Base-by-base conservation (phyloP, 2,888 invertebrate species). In the Adineta ricciae region DNA sequence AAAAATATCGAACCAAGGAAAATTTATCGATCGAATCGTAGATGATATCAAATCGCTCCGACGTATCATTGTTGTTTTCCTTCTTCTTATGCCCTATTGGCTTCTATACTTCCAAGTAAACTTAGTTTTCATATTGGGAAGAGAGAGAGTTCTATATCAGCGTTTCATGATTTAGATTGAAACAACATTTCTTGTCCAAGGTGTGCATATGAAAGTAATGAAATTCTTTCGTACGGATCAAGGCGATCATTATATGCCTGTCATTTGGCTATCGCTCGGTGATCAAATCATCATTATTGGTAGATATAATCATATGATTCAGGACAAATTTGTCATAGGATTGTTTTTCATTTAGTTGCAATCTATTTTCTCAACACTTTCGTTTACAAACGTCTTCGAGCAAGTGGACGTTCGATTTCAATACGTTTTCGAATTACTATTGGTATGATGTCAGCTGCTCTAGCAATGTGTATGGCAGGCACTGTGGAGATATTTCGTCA, bases 61-160 rank as follows among this genome's bases (percentile, higher is more conserved):
- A 27, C 89, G 89, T 86, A 89, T 91, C 16, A 86, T 91, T 24
- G 86, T 89, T 83, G 90, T 92, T 19, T 91, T 92, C 87, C 86
- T 89, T 14, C 88, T 90, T 4, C 88, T 92, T 11, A 88, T 92
- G 86, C 92, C 92, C 7, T 92, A 91, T 87, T 92, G 92, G 92
- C 89, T 91, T 52, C 90, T 91, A 1, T 92, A 91, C 87, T 91
- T 91, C 87, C 92, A 92, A 90, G 91, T 91, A 88, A n/a, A n/a
- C n/a, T n/a, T n/a, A n/a, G n/a, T n/a, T n/a, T n/a, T n/a, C n/a
- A n/a, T n/a, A n/a, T n/a, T n/a, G 78, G 83, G 27, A 32, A 64
- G 16, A 4, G 0, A 32, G 2, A 4, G 5, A 64, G 16, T 16
- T 8, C 19, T 2, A 32, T 2, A 21, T 52, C 7, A 52, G 24